phyloP scores from a whole-genome alignment of 2,113 vertebrate genomes.

The Dicrurus megarhynchus region DNA sequence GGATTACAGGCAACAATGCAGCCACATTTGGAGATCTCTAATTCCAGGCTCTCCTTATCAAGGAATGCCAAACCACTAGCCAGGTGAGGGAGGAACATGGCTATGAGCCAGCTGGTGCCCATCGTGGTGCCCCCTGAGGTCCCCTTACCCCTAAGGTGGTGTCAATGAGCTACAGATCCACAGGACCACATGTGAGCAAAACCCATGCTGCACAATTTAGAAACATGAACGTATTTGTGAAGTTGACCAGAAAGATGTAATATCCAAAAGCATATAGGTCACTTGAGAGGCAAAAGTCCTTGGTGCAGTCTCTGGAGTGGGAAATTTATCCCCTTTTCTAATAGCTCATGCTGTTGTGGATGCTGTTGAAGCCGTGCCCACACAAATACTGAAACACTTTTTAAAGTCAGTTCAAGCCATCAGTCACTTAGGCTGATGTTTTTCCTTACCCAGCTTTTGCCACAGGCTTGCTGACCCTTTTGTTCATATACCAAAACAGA shows the following conservation, averaged over 20 bases:
- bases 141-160: background rate
- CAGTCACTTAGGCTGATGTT: background rate
- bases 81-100: rapidly evolving
- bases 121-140: background rate
- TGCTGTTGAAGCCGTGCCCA: background rate
- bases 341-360: background rate
- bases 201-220: background rate
- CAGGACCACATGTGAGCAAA: background rate
- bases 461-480: background rate
- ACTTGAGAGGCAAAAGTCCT: background rate
- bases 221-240: background rate
- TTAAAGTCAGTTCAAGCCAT: background rate
- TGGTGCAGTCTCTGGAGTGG: background rate
- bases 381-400: background rate
- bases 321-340: background rate
- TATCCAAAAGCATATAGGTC: background rate
- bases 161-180: rapidly evolving
- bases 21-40: background rate
- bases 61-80: background rate
- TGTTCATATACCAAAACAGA: background rate
- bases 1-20: background rate
- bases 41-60: background rate
- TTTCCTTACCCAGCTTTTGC: background rate
- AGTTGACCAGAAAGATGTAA: background rate
- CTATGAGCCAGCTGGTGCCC: background rate